These are phyloP conservation scores for Microtus ochrogaster DNA, from an alignment of 2,113 vertebrate species.

Conservation along the genomic window DNA sequence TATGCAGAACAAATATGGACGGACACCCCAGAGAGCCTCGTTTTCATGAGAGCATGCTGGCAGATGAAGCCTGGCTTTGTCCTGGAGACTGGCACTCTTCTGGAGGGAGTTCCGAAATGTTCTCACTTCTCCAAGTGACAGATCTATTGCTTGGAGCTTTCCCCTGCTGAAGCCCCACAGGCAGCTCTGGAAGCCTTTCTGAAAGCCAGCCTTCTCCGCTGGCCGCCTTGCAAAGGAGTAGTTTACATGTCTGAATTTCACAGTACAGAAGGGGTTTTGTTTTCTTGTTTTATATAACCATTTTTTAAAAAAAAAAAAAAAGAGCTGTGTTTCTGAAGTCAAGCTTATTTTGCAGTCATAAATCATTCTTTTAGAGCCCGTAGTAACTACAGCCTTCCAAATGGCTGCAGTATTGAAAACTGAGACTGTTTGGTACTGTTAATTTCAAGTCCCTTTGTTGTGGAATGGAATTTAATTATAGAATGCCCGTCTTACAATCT, in stretches of 20 bases:
- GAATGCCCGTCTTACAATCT: not conserved
- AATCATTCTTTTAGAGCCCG: not conserved
- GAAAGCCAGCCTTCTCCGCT: slow-evolving; percentile 7
- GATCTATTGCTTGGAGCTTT: not conserved
- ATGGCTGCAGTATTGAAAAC: not conserved
- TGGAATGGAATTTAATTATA: not conserved
- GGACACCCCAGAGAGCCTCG: not conserved
- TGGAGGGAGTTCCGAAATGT: not conserved
- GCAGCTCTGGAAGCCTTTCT: slow-evolving; percentile 37
- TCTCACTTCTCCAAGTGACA: slow-evolving; percentile 34
- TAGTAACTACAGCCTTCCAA: not conserved
- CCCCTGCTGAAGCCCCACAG: not conserved
- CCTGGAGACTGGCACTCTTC: not conserved
- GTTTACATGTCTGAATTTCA: slow-evolving; percentile 45
- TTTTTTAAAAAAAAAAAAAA: not conserved
- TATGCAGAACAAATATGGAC: not conserved
- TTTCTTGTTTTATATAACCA: slow-evolving; percentile 44
- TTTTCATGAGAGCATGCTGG: not conserved
- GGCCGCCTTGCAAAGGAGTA: slow-evolving; percentile 6
- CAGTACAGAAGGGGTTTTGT: slow-evolving; percentile 33
- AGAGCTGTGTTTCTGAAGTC: slow-evolving; percentile 9
- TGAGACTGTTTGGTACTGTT: not conserved
- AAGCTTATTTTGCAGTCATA: slow-evolving; percentile 15
- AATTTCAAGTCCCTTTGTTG: not conserved
- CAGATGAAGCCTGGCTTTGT: not conserved